A percentile compares a stretch with the other conserved stretches of the same genome.
Evolutionary conservation across 2,888 invertebrate genomes (phyloP).

Genomic region (Cloeon dipterum): DNA sequence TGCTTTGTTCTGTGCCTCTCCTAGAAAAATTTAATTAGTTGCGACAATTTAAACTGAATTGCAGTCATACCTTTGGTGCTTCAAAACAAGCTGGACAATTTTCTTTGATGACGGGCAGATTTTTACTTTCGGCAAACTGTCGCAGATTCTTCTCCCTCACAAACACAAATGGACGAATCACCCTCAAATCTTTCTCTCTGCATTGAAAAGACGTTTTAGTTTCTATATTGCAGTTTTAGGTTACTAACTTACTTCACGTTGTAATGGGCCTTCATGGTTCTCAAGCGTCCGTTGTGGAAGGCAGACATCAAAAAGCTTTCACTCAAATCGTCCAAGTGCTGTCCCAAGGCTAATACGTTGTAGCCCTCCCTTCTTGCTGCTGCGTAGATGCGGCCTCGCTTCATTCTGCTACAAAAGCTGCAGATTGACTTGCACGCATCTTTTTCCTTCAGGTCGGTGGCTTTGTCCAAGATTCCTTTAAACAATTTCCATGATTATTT

Average conservation of each 20-base stretch:
- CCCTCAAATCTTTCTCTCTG: slow-evolving; percentile 57
- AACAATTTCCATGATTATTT: no score
- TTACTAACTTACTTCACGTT: slow-evolving; percentile 40
- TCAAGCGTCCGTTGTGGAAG: slow-evolving; percentile 55
- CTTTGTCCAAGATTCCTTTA: slow-evolving; percentile 28
- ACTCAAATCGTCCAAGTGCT: slow-evolving; percentile 64
- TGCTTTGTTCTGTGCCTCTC: slow-evolving; percentile 38
- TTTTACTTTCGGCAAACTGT: slow-evolving; percentile 47
- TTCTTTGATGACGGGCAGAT: slow-evolving; percentile 43
- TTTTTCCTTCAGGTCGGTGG: slow-evolving; percentile 16
- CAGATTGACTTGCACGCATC: slow-evolving; percentile 25
- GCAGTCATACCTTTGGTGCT: slow-evolving; percentile 22
- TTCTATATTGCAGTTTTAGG: no score
- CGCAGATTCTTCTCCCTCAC: slow-evolving; percentile 53
- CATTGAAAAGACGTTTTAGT: no score
- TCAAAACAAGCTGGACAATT: slow-evolving; percentile 28
- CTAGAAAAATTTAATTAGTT: slow-evolving; percentile 12
- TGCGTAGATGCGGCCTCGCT: slow-evolving; percentile 49
- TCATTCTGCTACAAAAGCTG: slow-evolving; percentile 49
- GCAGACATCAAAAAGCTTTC: slow-evolving; percentile 60
- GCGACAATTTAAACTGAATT: background rate
- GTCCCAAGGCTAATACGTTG: slow-evolving; percentile 71
- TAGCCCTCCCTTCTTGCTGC: slow-evolving; percentile 54
- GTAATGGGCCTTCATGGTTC: slow-evolving; percentile 57
- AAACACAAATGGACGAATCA: slow-evolving; percentile 70